phyloP scores from a whole-genome alignment of 2,113 vertebrate genomes.

The Typhlomys cinereus region DNA sequence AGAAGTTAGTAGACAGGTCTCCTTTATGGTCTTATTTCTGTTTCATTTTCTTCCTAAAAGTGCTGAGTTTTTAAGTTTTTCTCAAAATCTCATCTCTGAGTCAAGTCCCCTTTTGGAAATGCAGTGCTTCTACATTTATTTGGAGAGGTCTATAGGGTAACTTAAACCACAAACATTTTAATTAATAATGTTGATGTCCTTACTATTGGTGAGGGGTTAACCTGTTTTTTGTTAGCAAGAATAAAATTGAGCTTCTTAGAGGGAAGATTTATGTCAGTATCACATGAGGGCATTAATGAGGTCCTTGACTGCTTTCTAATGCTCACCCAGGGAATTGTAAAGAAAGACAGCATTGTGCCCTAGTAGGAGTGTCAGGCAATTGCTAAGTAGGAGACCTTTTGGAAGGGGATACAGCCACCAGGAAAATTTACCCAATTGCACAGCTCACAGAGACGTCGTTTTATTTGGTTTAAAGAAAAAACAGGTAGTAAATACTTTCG shows the following conservation, averaged over 20 bases:
- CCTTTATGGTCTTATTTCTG: slow-evolving; percentile 13
- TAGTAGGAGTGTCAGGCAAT: background rate
- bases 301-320: slow-evolving; percentile 10
- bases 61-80: slow-evolving; percentile 53
- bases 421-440: background rate
- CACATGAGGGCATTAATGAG: background rate
- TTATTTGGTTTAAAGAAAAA: background rate
- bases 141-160: slow-evolving; percentile 43
- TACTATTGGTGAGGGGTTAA: slow-evolving; percentile 56
- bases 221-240: background rate
- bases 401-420: background rate
- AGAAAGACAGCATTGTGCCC: background rate
- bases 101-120: slow-evolving; percentile 49
- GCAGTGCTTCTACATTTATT: slow-evolving; percentile 51
- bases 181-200: slow-evolving; percentile 67
- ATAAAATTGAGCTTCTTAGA: background rate
- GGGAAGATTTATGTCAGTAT: slow-evolving; percentile 1
- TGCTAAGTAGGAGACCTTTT: background rate
- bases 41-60: slow-evolving; percentile 49
- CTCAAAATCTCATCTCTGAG: slow-evolving; percentile 46
- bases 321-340: background rate
- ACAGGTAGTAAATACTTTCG: background rate
- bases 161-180: slow-evolving; percentile 61
- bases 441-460: background rate
- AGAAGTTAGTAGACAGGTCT: background rate